Evolutionary conservation across 2,113 vertebrate species (phyloP), one percentile per base, ranked within the genome.

Genomic region (Lepus europaeus): DNA sequence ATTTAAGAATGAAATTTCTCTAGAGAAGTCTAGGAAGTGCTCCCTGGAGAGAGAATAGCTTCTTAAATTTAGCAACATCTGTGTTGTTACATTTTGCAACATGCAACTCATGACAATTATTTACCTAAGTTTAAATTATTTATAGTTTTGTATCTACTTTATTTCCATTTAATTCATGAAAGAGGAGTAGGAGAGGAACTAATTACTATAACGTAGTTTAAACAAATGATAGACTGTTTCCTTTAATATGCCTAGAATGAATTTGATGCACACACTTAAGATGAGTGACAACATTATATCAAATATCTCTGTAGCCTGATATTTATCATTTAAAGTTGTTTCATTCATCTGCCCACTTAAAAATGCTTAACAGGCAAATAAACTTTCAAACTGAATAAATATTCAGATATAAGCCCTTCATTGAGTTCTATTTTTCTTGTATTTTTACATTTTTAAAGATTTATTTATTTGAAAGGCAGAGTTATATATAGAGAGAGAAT

Each of bases 91-190:
- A 2, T 36, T n/a, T 89, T 59, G 20, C 23, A 94, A 13, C 10
- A 86, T 14, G 45, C 51, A 39, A 4, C 74, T 83, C 29, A 19
- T 56, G 27, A 29, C 39, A 93, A 74, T 51, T 87, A 82, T 64
- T 88, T 83, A 36, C 11, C 93, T 82, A 87, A 31, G 76, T 19
- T 72, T 19, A 94, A 91, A 84, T 84, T 84, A 88, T 91, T 79
- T 84, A 66, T 16, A 49, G 3, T 74, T 91, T 73, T 72, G 6
- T 45, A 79, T 66, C 20, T 79, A 76, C 6, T 74, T 77, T 64
- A 59, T 84, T 66, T 79, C 1, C 14, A 31, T 14, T 79, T 91
- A 88, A 59, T 36, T 33, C 51, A 68, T 22, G 5, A 10, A 84
- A 33, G 10, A 31, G 11, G 20, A 1, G 12, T 29, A 10, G 29